Evolutionary conservation across 1,140 invertebrate genomes (phyloP), one percentile per base, ranked within the genome.

Genomic region (Melitaea cinxia): DNA sequence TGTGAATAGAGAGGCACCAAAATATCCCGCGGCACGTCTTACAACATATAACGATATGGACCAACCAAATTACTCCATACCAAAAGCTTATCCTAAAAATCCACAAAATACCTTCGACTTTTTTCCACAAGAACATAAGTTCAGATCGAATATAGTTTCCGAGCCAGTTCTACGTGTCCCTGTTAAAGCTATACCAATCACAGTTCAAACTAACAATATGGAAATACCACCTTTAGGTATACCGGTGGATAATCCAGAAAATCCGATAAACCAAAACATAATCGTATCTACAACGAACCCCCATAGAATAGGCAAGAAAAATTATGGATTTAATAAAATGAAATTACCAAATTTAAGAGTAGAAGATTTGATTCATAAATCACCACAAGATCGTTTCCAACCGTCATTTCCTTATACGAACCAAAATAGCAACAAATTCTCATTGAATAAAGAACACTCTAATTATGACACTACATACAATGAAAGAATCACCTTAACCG

Each of bases 181-280:
- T 7, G 42, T 59, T 52, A 74, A 58, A 57, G 19, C 33, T 6
- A 5, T 52, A 14, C 56, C 81, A 6, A 77, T 78, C 12, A 87
- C 75, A 4, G 68, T 89, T 45, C 87, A 89, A 72, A 88, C 85
- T 10, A 87, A 89, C 61, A 77, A 75, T 4, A 63, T 75, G 30
- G 80, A 89, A 71, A 85, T 89, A 33, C 63, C 75, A 45, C 87
- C 87, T 7, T 52, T 89, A 35, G 72, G 68, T 6, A 65, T 89
- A 54, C 72, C 69, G n/a, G 39, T 89, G 39, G 55, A 67, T 2
- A 80, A 80, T 28, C 73, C 73, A 15, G 26, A 73, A 12, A 70
- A 69, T 55, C 54, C 77, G 1, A 72, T 88, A 26, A 75, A 78
- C 42, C 74, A 88, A 63, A 83, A 87, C 54, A 81, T 89, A 35